Percentiles rank a stretch among this genome's conserved stretches.
These are phyloP conservation scores for Drosophila hamatofila DNA, from an alignment of 2,888 invertebrate species.

Conservation along the genomic window DNA sequence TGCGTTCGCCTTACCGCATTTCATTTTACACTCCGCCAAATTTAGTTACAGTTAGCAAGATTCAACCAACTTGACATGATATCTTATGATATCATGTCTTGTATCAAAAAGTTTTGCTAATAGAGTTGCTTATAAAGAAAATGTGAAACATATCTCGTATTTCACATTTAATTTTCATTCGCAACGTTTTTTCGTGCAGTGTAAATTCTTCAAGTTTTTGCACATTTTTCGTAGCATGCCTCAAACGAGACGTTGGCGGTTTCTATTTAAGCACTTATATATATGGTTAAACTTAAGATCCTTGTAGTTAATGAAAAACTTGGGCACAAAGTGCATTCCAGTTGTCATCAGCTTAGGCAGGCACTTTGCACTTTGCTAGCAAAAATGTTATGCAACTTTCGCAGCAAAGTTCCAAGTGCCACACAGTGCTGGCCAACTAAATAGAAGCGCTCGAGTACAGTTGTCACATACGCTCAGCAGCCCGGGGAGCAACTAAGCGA, in stretches of 20 bases:
- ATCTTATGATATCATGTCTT: neutral
- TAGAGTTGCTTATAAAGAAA: no score
- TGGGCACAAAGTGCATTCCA: conserved; percentile 31
- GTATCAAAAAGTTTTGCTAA: neutral
- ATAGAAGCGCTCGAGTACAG: conserved; percentile 19
- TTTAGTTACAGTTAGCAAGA: neutral
- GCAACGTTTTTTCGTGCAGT: conserved; percentile 5
- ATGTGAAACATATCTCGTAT: neutral
- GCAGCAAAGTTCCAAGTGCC: conserved; percentile 15
- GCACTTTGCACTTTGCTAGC: conserved; percentile 34
- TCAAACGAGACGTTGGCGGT: conserved; percentile 12
- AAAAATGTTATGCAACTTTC: conserved; percentile 42
- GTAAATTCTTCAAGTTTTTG: conserved; percentile 1
- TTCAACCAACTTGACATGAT: neutral
- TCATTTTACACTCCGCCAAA: conserved; percentile 14
- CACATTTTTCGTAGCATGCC: conserved; percentile 10
- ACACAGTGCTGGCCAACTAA: conserved; percentile 16
- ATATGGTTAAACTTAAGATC: conserved; percentile 38
- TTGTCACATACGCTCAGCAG: conserved; percentile 49
- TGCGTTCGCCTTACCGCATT: conserved; percentile 37
- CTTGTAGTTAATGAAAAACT: conserved; percentile 41
- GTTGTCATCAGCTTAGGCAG: conserved; percentile 30
- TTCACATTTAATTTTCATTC: neutral
- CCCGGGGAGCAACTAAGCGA: neutral
- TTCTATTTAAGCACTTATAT: conserved; percentile 21